These are phyloP conservation scores for Drymonia ruficornis DNA, from an alignment of 2,888 invertebrate genomes.

Conservation along the genomic window DNA sequence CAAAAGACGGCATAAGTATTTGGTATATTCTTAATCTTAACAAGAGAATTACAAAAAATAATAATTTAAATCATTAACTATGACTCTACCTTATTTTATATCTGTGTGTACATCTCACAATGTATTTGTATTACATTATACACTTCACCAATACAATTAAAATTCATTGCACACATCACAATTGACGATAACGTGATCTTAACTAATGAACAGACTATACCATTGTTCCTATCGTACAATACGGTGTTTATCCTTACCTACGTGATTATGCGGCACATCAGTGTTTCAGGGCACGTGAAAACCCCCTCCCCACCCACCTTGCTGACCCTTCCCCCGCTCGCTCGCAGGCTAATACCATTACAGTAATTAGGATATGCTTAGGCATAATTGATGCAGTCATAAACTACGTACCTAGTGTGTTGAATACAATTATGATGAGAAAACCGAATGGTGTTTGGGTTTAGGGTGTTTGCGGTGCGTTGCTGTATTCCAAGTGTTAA, in stretches of 20 bases:
- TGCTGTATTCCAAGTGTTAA: neutral
- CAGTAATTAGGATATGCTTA: constrained; percentile 82
- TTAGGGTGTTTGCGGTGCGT: constrained; percentile 25
- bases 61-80: no score
- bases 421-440: constrained; percentile 51
- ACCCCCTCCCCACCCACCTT: constrained; percentile 35
- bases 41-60: no score
- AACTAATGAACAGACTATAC: constrained; percentile 42
- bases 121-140: no score
- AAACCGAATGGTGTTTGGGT: constrained; percentile 49
- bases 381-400: constrained; percentile 81
- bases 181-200: constrained; percentile 28
- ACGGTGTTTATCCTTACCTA: constrained; percentile 48
- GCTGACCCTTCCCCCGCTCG: constrained; percentile 58
- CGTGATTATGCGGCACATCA: constrained; percentile 63
- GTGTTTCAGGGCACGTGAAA: constrained; percentile 69
- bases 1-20: no score
- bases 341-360: constrained; percentile 77
- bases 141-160: constrained; percentile 8
- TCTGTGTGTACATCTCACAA: no score
- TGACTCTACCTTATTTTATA: no score
- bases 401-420: constrained; percentile 61
- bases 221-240: constrained; percentile 40
- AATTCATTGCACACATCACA: constrained; percentile 12
- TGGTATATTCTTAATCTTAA: no score